Percentiles rank a stretch among this genome's conserved stretches.
Evolutionary conservation across 2,888 invertebrate species (phyloP).

Genomic region (Napeogenes sylphis): DNA sequence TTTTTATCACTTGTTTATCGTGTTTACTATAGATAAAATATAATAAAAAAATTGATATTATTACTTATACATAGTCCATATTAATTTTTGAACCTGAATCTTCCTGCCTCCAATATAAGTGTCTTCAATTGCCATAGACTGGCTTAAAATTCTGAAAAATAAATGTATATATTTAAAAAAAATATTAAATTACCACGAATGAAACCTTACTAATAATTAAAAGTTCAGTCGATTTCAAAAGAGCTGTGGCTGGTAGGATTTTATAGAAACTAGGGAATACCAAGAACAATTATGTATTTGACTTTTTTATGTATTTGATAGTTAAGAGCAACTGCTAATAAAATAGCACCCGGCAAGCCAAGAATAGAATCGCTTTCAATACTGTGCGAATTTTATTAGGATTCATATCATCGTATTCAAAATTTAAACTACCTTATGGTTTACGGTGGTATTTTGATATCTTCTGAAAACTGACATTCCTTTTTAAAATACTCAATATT

Average conservation of each 20-base stretch:
- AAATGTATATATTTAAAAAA: background rate
- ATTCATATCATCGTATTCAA: too few relatives aligned
- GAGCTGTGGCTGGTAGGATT: too few relatives aligned
- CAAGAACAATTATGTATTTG: too few relatives aligned
- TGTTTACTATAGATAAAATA: conserved; percentile 27
- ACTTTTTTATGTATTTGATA: too few relatives aligned
- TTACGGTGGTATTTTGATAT: too few relatives aligned
- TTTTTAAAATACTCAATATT: too few relatives aligned
- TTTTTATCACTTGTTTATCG: conserved; percentile 17
- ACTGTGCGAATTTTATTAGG: too few relatives aligned
- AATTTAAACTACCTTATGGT: too few relatives aligned
- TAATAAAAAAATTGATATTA: conserved; percentile 25
- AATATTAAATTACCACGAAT: too few relatives aligned
- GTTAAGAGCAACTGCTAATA: background rate
- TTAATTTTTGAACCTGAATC: conserved; percentile 62
- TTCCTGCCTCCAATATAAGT: conserved; percentile 65
- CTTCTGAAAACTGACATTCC: too few relatives aligned
- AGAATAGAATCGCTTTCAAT: too few relatives aligned
- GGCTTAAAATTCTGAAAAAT: conserved; percentile 62
- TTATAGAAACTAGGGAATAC: too few relatives aligned
- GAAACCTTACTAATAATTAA: conserved; percentile 18
- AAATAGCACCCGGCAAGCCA: background rate
- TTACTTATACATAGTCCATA: conserved; percentile 59
- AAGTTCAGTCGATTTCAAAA: background rate
- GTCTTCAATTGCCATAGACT: conserved; percentile 69